Percentiles rank a stretch among this genome's conserved stretches.
Evolutionary conservation across 2,888 invertebrate species (phyloP).

Genomic region (Cylloceria caligata): DNA sequence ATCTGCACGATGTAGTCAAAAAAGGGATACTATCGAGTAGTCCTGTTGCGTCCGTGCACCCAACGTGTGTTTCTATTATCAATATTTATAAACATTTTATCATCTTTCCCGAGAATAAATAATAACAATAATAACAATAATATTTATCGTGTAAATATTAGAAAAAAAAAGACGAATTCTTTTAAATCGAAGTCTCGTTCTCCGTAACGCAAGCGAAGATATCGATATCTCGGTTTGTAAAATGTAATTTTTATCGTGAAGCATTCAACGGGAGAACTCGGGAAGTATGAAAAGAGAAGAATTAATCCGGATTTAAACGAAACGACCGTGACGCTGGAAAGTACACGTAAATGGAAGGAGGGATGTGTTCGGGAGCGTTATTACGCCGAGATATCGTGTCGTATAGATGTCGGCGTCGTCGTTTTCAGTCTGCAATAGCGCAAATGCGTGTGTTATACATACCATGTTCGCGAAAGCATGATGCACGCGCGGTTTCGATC

Average conservation of each 20-base stretch:
- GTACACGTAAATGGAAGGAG: background rate
- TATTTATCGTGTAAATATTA: background rate
- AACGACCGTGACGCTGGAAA: conserved; percentile 15
- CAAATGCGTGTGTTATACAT: background rate
- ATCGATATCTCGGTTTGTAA: conserved; percentile 55
- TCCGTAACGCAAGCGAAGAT: background rate
- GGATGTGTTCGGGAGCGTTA: conserved; percentile 31
- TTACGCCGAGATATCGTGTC: conserved; percentile 38
- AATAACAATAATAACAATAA: background rate
- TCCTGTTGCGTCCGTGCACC: background rate
- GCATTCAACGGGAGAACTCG: conserved; percentile 2
- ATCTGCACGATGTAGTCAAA: background rate
- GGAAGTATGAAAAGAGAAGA: conserved; percentile 58
- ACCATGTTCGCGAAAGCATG: background rate
- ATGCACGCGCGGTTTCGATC: conserved; percentile 71
- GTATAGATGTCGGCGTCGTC: conserved; percentile 14
- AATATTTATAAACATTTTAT: background rate
- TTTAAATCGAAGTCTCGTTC: background rate
- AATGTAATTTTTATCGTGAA: conserved; percentile 59
- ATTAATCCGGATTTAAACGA: conserved; percentile 65
- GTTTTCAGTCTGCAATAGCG: background rate
- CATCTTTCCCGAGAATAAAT: background rate
- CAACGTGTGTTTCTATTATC: background rate
- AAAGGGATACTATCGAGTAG: background rate
- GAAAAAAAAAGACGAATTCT: no score